Evolutionary conservation across 2,113 vertebrate genomes (phyloP), one percentile per base, ranked within the genome.

Genomic region (Entomyzon cyanotis): DNA sequence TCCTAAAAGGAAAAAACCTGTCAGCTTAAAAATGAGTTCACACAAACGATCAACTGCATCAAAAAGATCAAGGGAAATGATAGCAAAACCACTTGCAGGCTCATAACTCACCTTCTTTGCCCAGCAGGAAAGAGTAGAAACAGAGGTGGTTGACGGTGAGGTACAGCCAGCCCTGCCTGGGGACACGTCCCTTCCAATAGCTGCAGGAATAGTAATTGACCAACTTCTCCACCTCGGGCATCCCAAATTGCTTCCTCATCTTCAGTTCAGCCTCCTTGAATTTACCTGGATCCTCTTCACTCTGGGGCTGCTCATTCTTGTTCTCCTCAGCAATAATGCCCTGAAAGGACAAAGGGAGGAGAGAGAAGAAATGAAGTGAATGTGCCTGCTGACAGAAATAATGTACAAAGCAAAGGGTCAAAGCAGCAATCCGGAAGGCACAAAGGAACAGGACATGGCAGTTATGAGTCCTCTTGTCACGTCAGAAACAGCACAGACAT

Each of bases 161-260:
- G 97, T 99, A 99, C 33, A 99, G 98, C 99, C 99, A 99, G 55
- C 99, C 99, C 97, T 99, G 99, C 35, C 99, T 97, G 1, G 99
- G 99, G 22, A 99, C 99, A 1, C 99, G 97, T 7, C 99, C 99
- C 95, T 99, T 99, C 99, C 99, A 99, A 91, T 98, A 99, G 97
- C 99, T 99, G 97, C 99, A 99, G 62, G 99, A 99, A 84, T 99
- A 99, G 94, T 99, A 99, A 94, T 99, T 99, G 67, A 99, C 99
- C 96, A 99, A 97, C 96, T 99, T 99, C 97, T 99, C 99, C 65
- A 98, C 99, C 27, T 99, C 99, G 0, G 99, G 99, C 99, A 99
- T 99, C 68, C 99, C 99, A 27, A 99, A 99, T 95, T 99, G 98
- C 97, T 98, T 99, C 78, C 99, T 79, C 99, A 99, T 99, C 97